These are phyloP conservation scores for Aquatica leii DNA, from an alignment of 2,888 invertebrate species.

Conservation along the genomic window DNA sequence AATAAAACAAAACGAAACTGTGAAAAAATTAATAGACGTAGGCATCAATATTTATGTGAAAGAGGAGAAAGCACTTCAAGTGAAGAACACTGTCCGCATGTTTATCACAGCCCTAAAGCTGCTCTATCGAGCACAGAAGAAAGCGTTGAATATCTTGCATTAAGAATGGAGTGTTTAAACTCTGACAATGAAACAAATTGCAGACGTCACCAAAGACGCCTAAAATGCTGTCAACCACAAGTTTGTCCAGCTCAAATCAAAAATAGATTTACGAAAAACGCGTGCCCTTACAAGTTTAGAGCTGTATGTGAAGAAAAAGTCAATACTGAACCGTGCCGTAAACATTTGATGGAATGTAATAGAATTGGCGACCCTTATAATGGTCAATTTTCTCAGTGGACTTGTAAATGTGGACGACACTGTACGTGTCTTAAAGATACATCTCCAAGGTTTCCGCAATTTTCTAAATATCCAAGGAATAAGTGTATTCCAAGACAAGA, in stretches of 20 bases:
- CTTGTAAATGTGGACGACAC: too few relatives aligned
- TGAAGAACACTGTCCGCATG: conserved; percentile 12
- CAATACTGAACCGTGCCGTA: too few relatives aligned
- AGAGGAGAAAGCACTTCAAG: conserved; percentile 23
- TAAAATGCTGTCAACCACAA: too few relatives aligned
- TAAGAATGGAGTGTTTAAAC: conserved; percentile 18
- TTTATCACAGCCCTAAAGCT: not conserved
- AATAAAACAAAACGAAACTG: conserved; percentile 13
- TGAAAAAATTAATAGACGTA: conserved; percentile 10
- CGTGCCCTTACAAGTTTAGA: too few relatives aligned
- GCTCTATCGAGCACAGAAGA: conserved; percentile 9
- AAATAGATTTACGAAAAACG: too few relatives aligned
- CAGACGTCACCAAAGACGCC: too few relatives aligned
- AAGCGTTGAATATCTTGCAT: conserved; percentile 19
- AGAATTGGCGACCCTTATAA: not conserved
- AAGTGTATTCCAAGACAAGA: too few relatives aligned
- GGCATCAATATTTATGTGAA: conserved; percentile 15
- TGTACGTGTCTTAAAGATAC: too few relatives aligned
- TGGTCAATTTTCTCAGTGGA: too few relatives aligned
- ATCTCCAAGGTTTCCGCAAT: too few relatives aligned
- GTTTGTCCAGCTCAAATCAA: too few relatives aligned
- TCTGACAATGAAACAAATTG: conserved; percentile 16
- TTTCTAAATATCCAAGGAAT: not conserved
- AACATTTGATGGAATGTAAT: not conserved
- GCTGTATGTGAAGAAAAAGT: too few relatives aligned